Base-by-base conservation (phyloP, 2,797 vertebrate species). In the Paguma larvata region DNA sequence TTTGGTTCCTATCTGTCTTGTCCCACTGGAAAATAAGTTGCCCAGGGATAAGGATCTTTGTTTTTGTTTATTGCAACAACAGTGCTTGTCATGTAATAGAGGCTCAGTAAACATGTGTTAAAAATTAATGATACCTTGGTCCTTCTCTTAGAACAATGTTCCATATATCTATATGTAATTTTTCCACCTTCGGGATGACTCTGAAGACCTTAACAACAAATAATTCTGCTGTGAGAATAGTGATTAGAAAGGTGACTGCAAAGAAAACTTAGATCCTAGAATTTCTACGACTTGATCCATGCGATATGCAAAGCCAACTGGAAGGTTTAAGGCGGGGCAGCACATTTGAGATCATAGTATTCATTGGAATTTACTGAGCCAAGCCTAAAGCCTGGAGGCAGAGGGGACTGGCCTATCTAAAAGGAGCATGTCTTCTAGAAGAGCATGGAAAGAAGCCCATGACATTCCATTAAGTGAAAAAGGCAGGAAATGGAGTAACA, bases 151-250 rank as follows among this genome's bases (percentile, higher is more conserved):
- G 38, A 82, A 21, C 46, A 59, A 21, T 77, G 48, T 85, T 92
- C 32, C 21, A 12, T 82, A 90, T 34, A 51, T 44, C 12, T 80
- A 46, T 11, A 38, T 87, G 27, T 38, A 41, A n/a, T 77, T 88
- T 94, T 59, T 77, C 27, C 0, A 87, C 27, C 15, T 12, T 67
- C 21, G n/a, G 85, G 6, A 56, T 93, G 53, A 85, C 53, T 91
- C 63, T 85, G 79, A 94, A 93, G n/a, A 48, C 5, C n/a, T 41
- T 89, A 82, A 85, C 6, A 92, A 85, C n/a, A 96, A 91, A 78
- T 83, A 73, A 59, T 82, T 85, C 14, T 78, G 41, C 21, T 68
- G 53, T 89, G 67, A 93, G 41, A 91, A 91, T 77, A 73, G 34
- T 51, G 89, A 56, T 34, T 89, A 48, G 41, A 75, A 94, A 75